Evolutionary conservation across 2,113 vertebrate species (phyloP).

Genomic region (Anarhynchus alexandrinus): DNA sequence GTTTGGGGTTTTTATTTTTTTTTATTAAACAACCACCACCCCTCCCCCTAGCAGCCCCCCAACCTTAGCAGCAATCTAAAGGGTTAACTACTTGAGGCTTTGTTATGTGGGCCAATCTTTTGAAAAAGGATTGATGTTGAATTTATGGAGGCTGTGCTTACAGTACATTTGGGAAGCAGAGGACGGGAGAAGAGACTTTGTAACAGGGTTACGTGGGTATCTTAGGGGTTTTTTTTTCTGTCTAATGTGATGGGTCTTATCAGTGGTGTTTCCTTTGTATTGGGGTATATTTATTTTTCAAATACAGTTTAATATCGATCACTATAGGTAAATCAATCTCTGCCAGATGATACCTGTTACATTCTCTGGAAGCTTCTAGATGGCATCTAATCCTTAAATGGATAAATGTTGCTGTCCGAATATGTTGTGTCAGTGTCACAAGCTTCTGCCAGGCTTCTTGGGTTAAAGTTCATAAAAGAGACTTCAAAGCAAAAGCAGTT

Average conservation of each 20-base stretch:
- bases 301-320: not conserved
- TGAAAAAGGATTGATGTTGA: not conserved
- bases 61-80: not conserved
- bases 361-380: not conserved
- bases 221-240: not conserved
- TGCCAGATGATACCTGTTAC: not conserved
- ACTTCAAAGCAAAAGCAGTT: not conserved
- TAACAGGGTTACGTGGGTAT: not conserved
- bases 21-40: not conserved
- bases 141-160: not conserved
- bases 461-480: not conserved
- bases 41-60: fast-evolving
- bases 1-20: not conserved
- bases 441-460: not conserved
- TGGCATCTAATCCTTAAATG: not conserved
- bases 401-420: not conserved
- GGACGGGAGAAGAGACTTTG: not conserved
- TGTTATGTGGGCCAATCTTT: not conserved
- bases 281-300: not conserved
- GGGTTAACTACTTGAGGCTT: not conserved
- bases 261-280: not conserved
- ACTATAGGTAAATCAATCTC: not conserved
- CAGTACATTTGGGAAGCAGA: not conserved
- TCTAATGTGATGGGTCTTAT: not conserved
- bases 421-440: not conserved